These are phyloP conservation scores for Nasonia oneida DNA, from an alignment of 2,888 invertebrate species.

Conservation along the genomic window DNA sequence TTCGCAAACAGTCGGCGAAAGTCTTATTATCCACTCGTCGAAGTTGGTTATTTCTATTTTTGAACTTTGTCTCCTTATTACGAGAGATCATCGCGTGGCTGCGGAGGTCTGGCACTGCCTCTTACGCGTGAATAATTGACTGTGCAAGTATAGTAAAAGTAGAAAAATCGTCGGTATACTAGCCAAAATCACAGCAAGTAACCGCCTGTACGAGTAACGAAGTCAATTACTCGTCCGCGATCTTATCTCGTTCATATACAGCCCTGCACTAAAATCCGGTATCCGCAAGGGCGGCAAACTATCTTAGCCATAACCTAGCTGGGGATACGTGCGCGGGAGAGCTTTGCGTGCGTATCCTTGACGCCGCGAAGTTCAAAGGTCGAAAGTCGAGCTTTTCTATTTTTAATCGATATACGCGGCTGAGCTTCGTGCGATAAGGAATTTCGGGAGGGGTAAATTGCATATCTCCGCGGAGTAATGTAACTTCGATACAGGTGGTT, in stretches of 20 bases:
- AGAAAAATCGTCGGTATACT: not conserved
- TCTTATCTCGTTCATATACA: not conserved
- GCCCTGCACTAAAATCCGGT: not conserved
- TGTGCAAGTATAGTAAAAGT: not conserved
- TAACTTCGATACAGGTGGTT: not conserved
- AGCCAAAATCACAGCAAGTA: not conserved
- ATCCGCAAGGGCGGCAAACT: not conserved
- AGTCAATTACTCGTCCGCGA: not conserved
- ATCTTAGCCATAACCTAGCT: too few relatives aligned
- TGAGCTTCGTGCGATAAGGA: not conserved
- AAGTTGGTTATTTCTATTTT: not conserved
- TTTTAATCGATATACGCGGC: conserved; percentile 4
- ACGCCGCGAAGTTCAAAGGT: conserved; percentile 65
- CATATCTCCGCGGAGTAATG: not conserved
- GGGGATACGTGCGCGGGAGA: too few relatives aligned
- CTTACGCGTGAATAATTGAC: too few relatives aligned
- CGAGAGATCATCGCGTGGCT: conserved; percentile 6
- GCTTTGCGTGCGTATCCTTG: conserved; percentile 64
- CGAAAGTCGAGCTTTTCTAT: conserved; percentile 48
- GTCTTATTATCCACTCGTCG: not conserved
- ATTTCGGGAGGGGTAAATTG: not conserved
- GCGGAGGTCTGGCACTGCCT: not conserved
- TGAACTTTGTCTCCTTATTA: not conserved
- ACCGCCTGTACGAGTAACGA: not conserved
- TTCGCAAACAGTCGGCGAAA: conserved; percentile 1